phyloP scores from a whole-genome alignment of 2,113 vertebrate species.

The Antigone vipio region DNA sequence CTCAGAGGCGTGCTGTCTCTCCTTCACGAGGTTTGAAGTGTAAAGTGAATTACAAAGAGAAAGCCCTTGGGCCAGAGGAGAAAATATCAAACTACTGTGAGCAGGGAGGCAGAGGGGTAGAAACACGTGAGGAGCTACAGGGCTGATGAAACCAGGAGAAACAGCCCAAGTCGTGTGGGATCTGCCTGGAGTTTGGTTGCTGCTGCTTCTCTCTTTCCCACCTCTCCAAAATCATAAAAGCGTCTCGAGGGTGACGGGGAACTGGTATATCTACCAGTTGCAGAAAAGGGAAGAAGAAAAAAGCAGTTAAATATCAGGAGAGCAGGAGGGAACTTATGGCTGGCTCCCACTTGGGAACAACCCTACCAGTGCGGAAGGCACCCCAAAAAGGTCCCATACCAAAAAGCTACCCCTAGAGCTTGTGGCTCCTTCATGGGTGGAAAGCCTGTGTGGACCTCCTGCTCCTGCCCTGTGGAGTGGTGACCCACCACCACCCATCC shows the following conservation, averaged over 20 bases:
- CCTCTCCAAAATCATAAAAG: neutral
- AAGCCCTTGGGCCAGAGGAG: conserved; percentile 15
- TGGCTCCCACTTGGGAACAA: neutral
- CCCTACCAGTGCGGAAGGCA: neutral
- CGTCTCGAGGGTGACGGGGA: fast-evolving
- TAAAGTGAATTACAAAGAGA: neutral
- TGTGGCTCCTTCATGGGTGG: neutral
- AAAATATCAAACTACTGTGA: neutral
- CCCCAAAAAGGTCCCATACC: neutral
- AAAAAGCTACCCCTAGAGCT: neutral
- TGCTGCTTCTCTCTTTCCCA: neutral
- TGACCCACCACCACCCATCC: fast-evolving
- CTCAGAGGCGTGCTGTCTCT: conserved; percentile 7
- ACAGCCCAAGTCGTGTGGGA: neutral
- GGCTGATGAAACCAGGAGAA: neutral
- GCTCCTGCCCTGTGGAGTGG: neutral
- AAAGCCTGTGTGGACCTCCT: neutral
- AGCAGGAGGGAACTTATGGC: neutral
- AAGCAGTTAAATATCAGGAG: neutral
- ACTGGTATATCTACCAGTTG: neutral
- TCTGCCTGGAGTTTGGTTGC: neutral
- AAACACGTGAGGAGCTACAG: neutral
- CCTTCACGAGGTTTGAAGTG: neutral
- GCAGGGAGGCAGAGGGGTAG: neutral
- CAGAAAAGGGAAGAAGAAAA: neutral